Evolutionary conservation across 2,888 invertebrate species (phyloP), one percentile per base, ranked within the genome.

Genomic region (Chrysina gloriosa): DNA sequence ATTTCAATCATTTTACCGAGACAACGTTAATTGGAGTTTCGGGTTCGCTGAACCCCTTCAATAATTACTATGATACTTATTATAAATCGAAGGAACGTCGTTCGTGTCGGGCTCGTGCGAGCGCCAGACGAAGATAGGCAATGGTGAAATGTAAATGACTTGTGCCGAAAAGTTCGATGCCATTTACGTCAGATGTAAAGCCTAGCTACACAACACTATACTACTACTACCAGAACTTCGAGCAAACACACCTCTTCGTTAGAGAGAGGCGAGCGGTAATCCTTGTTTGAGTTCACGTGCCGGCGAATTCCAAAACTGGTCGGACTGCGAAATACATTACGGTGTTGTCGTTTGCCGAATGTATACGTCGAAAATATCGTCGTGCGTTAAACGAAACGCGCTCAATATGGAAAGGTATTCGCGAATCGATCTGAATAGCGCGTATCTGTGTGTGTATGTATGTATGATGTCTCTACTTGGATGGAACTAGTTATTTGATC

Each of bases 91-190:
- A n/a, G n/a, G n/a, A n/a, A 36, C 25, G 42, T 58, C 31, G 19
- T 47, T 47, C 47, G 47, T n/a, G 6, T 19, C n/a, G 47, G 23
- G 47, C 19, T 4, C 47, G 23, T 9, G 19, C 50, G 64, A 31
- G 9, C 34, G 48, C 21, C 11, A 50, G 36, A 58, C 25, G 19
- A 36, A 16, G 56, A 56, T 9, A 29, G 36, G 11, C n/a, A 19
- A 58, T 16, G 39, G 58, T 58, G 25, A 39, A 58, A 58, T 58
- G 58, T 58, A 58, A 58, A 58, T 19, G 58, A 58, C 58, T 58
- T 58, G 29, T 52, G 58, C 58, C 58, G 58, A 58, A 58, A 58
- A 39, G 58, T 58, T 58, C 58, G 58, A 39, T 58, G 58, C 39
- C 58, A 39, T 58, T 39, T 36, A 21, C 39, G 31, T 52, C 27